Evolutionary conservation across 2,797 vertebrate genomes (phyloP).

Genomic region (Capromys pilorides): DNA sequence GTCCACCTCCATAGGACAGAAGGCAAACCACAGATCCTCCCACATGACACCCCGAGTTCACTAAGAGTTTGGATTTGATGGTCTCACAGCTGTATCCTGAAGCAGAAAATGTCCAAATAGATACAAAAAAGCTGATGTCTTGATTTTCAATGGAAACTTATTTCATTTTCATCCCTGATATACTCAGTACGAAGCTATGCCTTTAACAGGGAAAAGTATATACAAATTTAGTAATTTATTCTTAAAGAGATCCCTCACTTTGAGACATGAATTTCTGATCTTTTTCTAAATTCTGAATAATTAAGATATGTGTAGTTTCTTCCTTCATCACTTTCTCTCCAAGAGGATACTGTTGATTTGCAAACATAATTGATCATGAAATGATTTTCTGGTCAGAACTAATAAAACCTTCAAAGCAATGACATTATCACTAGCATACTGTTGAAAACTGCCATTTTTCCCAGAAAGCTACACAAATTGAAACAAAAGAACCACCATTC

Average conservation of each 20-base stretch:
- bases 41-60: not conserved
- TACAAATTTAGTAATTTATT: conserved; percentile 21
- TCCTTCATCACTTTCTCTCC: conserved; percentile 25
- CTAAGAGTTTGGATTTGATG: not conserved
- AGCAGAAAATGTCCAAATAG: not conserved
- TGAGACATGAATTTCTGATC: conserved; percentile 23
- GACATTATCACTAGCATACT: conserved; percentile 81
- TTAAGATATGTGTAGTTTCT: not conserved
- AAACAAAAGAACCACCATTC: conserved; percentile 80
- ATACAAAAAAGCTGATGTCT: not conserved
- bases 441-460: conserved; percentile 83
- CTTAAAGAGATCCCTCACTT: conserved; percentile 11
- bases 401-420: conserved; percentile 64
- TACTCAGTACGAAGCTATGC: not conserved
- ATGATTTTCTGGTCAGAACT: conserved; percentile 55
- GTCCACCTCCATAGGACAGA: not conserved
- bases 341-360: conserved; percentile 60
- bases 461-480: conserved; percentile 84
- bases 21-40: not conserved
- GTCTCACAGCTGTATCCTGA: not conserved
- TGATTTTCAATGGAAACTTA: not conserved
- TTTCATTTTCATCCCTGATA: conserved; percentile 18
- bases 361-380: conserved; percentile 64
- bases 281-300: conserved; percentile 55
- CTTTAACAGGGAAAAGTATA: not conserved